A percentile compares a stretch with the other conserved stretches of the same genome.
Conservation (phyloP, 1,140 invertebrate species). For the Procambarus clarkii region DNA sequence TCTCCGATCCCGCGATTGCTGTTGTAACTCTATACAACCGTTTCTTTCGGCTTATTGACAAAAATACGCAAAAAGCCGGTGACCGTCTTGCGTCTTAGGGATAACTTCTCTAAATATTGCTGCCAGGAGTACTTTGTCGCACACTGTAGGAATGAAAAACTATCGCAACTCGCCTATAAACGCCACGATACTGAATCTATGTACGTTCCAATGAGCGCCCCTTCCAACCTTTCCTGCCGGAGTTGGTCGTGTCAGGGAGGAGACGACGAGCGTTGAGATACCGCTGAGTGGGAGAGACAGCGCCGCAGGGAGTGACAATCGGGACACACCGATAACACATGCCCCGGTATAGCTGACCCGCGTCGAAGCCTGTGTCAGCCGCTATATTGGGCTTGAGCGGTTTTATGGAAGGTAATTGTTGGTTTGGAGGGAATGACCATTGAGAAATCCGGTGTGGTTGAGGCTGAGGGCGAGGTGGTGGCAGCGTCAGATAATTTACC, state of each 20-base stretch:
- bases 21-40: too few species aligned
- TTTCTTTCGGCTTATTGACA: too few species aligned
- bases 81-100: too few species aligned
- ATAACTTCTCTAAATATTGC: too few species aligned
- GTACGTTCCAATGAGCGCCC: background rate
- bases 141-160: too few species aligned
- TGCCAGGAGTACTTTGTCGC: too few species aligned
- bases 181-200: background rate
- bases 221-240: background rate
- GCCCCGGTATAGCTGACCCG: background rate
- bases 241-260: background rate
- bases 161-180: too few species aligned
- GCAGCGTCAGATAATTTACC: background rate
- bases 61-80: too few species aligned
- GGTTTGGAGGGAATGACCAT: background rate
- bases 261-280: background rate
- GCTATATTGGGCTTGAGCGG: background rate
- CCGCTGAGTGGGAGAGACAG: background rate
- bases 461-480: background rate
- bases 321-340: background rate
- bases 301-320: background rate
- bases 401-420: constrained; percentile 13
- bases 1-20: too few species aligned
- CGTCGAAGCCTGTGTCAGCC: background rate
- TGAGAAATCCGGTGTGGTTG: background rate